Base-by-base conservation (phyloP, 2,888 invertebrate species). In the Cordilura impudica region DNA sequence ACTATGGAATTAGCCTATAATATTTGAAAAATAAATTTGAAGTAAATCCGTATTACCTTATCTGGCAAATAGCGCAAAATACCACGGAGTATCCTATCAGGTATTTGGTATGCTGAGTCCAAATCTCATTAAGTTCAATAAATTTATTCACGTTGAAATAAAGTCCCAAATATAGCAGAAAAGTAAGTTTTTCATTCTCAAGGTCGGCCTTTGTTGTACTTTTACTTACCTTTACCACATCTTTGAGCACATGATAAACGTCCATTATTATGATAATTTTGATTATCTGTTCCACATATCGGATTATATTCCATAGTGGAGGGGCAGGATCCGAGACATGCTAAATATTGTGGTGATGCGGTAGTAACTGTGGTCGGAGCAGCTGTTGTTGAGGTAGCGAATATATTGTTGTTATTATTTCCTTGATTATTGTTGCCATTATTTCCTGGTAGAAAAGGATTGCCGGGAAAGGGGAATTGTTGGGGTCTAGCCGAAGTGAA, bases 241-340 rank as follows among this genome's bases (percentile, higher is more conserved):
- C 69, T 61, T 12, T 82, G 70, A 16, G 90, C 88, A 72, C 90
- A 90, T 7, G 85, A 49, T 23, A 89, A 83, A 35, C 84, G 83
- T 14, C 84, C 87, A 5, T 47, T 21, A 60, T 90, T 90, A 39
- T 84, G 85, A 81, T 90, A 90, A 75, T 84, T 87, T 43, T 83
- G 69, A 18, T 73, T 81, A 78, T 90, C 88, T 26, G 83, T 86
- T 63, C 90, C 90, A 71, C 90, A 90, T 4, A 90, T 84, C 1
- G 90, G 90, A 84, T 90, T 90, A 51, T 90, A 90, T 82, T 90
- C 86, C 29, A 83, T 85, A 31, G 89, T 89, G 0, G 86, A 75
- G 19, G 82, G 86, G 63, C 87, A 90, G 2, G 78, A 65, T 56
- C 78, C 83, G 10, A 86, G 23, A 67, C 88, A 90, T 16, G 83